A percentile compares a stretch with the other conserved stretches of the same genome.
phyloP scores from a whole-genome alignment of 2,113 vertebrate genomes.

The Serilophus lunatus region DNA sequence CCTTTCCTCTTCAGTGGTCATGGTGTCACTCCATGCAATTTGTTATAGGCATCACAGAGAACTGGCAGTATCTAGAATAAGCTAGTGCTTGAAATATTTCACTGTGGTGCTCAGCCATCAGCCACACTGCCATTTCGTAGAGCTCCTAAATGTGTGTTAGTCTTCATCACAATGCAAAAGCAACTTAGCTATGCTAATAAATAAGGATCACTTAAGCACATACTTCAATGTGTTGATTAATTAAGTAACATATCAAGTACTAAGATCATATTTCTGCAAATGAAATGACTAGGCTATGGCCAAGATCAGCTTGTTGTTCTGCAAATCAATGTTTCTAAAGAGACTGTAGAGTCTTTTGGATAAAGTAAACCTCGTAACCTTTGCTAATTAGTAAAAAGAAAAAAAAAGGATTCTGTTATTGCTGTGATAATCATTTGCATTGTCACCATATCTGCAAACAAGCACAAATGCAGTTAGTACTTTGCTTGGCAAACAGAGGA shows the following conservation, averaged over 20 bases:
- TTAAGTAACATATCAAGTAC: not conserved
- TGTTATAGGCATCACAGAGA: not conserved
- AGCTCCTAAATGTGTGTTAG: not conserved
- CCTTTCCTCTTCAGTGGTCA: too few species aligned
- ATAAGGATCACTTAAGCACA: not conserved
- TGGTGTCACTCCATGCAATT: too few species aligned
- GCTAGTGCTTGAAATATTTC: not conserved
- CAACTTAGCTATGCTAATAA: not conserved
- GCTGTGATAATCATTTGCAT: not conserved
- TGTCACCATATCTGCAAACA: not conserved
- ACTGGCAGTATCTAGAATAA: not conserved
- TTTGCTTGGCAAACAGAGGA: not conserved
- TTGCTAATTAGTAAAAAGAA: not conserved
- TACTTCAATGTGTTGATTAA: not conserved
- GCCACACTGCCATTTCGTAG: not conserved
- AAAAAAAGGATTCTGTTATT: not conserved
- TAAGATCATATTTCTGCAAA: not conserved
- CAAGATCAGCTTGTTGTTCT: not conserved
- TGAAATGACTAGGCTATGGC: not conserved
- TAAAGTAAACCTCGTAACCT: not conserved
- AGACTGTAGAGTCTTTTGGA: not conserved
- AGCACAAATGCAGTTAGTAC: not conserved
- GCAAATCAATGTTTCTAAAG: not conserved
- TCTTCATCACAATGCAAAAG: not conserved
- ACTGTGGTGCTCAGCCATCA: fast-evolving